Evolutionary conservation across 2,888 invertebrate species (phyloP).

Genomic region (Agapostemon virescens): DNA sequence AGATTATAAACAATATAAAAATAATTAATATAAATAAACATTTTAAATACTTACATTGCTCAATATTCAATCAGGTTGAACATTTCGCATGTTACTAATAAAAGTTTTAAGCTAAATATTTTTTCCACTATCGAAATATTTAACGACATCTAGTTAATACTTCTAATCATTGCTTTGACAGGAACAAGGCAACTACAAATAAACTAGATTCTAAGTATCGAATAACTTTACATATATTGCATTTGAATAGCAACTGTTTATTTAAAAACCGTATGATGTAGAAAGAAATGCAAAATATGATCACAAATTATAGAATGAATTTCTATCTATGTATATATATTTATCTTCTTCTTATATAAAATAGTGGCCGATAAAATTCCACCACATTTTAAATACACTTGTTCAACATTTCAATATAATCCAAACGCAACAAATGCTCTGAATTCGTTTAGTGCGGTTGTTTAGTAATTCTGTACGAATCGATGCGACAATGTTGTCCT

Average conservation of each 20-base stretch:
- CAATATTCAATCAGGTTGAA: slow-evolving; percentile 38
- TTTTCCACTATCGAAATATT: slow-evolving; percentile 17
- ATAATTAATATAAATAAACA: slow-evolving; percentile 47
- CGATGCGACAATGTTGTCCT: background rate
- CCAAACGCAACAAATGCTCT: background rate
- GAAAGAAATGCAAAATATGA: background rate
- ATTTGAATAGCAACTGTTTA: slow-evolving; percentile 23
- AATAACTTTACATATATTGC: slow-evolving; percentile 19
- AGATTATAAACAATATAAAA: slow-evolving; percentile 32
- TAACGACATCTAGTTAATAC: slow-evolving; percentile 14
- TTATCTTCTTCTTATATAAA: background rate
- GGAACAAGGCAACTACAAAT: slow-evolving; percentile 19
- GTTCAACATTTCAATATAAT: background rate
- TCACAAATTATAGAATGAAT: background rate
- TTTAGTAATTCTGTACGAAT: background rate
- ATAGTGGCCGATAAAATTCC: slow-evolving; percentile 11
- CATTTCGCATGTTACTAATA: slow-evolving; percentile 7
- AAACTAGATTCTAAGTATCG: slow-evolving; percentile 21
- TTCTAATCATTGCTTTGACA: slow-evolving; percentile 7
- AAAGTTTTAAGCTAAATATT: slow-evolving; percentile 20
- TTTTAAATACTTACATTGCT: slow-evolving; percentile 47
- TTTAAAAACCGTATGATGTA: background rate
- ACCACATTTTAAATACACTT: background rate
- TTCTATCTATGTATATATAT: background rate
- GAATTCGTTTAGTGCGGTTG: background rate